Conservation (phyloP, 2,797 vertebrate species). For the Peromyscus attwateri region DNA sequence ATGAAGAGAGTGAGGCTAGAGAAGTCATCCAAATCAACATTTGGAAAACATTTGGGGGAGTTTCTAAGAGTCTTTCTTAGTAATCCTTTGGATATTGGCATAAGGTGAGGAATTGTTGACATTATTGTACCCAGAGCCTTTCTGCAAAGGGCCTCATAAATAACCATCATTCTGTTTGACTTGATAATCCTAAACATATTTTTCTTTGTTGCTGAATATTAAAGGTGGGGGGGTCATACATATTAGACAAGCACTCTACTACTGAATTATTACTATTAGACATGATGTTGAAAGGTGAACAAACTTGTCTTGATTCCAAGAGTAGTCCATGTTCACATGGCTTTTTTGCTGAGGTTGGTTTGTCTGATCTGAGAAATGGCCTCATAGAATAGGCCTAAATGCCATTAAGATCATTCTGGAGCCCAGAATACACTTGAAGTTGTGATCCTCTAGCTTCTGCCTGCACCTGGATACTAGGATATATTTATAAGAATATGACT, state of each 20-base stretch:
- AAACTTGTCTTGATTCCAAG: background rate
- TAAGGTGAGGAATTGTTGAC: background rate
- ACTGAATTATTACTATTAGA: background rate
- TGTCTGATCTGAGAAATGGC: background rate
- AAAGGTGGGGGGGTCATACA: background rate
- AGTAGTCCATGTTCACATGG: background rate
- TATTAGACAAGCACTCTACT: background rate
- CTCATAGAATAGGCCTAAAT: background rate
- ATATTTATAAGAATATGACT: background rate
- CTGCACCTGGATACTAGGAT: background rate
- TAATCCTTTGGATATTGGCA: background rate
- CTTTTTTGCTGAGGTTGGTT: background rate
- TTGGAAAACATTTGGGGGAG: background rate
- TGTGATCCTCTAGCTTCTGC: background rate
- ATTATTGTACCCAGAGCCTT: background rate
- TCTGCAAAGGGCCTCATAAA: background rate
- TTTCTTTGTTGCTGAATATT: background rate
- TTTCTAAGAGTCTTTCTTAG: background rate
- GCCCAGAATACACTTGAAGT: background rate
- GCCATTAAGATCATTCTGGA: background rate
- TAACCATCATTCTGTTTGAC: background rate
- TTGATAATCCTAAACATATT: background rate
- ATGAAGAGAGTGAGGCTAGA: background rate
- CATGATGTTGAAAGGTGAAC: background rate
- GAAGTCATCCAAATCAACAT: background rate